These are phyloP conservation scores for Akabosia matsudoensis DNA, from an alignment of 1,140 invertebrate species.

Conservation along the genomic window DNA sequence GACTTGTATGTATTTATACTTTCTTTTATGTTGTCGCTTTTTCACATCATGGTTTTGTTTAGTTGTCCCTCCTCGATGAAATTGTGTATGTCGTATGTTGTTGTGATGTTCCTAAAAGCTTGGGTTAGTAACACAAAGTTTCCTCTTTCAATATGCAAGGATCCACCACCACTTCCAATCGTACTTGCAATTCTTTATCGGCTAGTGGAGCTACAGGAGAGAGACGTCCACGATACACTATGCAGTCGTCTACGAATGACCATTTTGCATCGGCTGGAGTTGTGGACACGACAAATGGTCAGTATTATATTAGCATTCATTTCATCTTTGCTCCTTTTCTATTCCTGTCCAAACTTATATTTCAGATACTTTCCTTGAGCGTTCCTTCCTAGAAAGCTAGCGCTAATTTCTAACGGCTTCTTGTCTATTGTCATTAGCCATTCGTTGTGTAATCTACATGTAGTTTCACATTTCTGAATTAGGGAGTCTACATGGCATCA, in stretches of 20 bases:
- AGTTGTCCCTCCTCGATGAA: background rate
- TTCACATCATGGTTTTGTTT: background rate
- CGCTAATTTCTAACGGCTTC: too few species aligned
- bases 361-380: too few species aligned
- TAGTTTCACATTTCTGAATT: too few species aligned
- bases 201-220: conserved; percentile 13
- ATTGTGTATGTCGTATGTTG: background rate
- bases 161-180: background rate
- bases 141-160: conserved; percentile 19
- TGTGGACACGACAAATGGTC: conserved; percentile 18
- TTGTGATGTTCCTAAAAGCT: background rate
- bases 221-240: conserved; percentile 19
- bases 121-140: conserved; percentile 17
- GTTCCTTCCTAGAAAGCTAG: too few species aligned
- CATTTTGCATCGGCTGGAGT: background rate
- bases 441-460: too few species aligned
- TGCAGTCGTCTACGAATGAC: conserved; percentile 3
- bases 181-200: background rate
- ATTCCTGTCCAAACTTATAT: background rate
- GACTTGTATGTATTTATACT: background rate
- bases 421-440: too few species aligned
- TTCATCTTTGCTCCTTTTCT: conserved; percentile 14
- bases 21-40: background rate
- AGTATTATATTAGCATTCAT: conserved; percentile 1
- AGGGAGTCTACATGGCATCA: too few species aligned